phyloP scores from a whole-genome alignment of 2,888 invertebrate genomes.

The Brachyopa scutellaris region DNA sequence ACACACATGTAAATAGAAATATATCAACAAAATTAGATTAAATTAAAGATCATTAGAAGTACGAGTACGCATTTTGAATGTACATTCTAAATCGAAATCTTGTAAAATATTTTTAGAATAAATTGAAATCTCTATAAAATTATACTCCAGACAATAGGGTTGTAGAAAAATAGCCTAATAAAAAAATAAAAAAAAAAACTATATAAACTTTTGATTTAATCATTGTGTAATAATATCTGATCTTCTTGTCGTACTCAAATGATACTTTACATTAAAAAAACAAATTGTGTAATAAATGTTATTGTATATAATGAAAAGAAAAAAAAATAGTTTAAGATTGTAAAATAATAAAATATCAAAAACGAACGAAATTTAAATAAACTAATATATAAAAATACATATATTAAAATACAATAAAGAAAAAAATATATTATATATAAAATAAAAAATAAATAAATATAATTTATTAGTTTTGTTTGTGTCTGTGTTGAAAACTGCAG shows the following conservation, averaged over 20 bases:
- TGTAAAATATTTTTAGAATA: slow-evolving; percentile 50
- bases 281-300: not conserved
- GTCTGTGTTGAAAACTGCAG: slow-evolving; percentile 34
- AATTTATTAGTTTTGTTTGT: slow-evolving; percentile 60
- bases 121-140: slow-evolving; percentile 6
- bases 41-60: slow-evolving; percentile 7
- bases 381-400: slow-evolving; percentile 12
- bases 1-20: slow-evolving; percentile 17
- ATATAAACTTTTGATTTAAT: not conserved
- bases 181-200: too few relatives aligned
- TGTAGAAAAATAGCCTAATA: not conserved
- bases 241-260: not conserved
- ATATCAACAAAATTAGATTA: slow-evolving; percentile 15
- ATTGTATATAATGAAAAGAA: slow-evolving; percentile 44
- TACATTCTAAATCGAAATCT: slow-evolving; percentile 31
- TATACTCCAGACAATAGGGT: slow-evolving; percentile 37
- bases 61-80: slow-evolving; percentile 6
- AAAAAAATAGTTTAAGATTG: not conserved
- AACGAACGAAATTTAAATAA: slow-evolving; percentile 41
- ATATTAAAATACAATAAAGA: not conserved
- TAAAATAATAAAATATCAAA: slow-evolving; percentile 42
- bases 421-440: slow-evolving; percentile 7
- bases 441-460: slow-evolving; percentile 20
- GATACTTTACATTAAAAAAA: not conserved
- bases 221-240: slow-evolving; percentile 7